Evolutionary conservation across 1,140 invertebrate species (phyloP).

Genomic region (Sarcophaga bullata): DNA sequence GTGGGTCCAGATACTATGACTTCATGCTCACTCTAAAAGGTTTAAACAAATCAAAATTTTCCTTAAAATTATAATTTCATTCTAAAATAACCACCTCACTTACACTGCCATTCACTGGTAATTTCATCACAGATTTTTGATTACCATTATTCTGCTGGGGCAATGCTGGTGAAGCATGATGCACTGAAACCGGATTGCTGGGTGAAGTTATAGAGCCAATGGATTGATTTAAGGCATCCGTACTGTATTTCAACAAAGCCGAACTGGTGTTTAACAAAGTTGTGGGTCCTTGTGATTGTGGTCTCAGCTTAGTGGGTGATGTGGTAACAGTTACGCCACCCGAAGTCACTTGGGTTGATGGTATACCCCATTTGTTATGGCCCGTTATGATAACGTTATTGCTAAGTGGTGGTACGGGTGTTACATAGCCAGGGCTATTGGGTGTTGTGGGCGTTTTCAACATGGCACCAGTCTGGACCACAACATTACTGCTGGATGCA

Average conservation of each 20-base stretch:
- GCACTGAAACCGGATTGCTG: constrained; percentile 61
- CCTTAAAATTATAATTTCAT: not conserved
- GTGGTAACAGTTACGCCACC: constrained; percentile 75
- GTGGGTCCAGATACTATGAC: constrained; percentile 69
- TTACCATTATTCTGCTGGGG: constrained; percentile 60
- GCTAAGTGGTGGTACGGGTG: constrained; percentile 62
- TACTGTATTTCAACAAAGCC: constrained; percentile 63
- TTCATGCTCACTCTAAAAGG: constrained; percentile 51
- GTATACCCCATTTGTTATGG: constrained; percentile 67
- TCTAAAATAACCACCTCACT: constrained; percentile 4
- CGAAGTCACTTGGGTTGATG: constrained; percentile 68
- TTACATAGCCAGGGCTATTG: constrained; percentile 56
- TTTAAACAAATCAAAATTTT: not conserved
- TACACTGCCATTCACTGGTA: constrained; percentile 62
- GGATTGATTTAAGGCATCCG: constrained; percentile 63
- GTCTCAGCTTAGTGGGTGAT: constrained; percentile 68
- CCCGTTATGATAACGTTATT: constrained; percentile 67
- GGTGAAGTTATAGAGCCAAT: constrained; percentile 49
- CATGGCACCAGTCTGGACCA: constrained; percentile 48
- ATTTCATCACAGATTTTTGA: constrained; percentile 64
- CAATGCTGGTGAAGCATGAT: constrained; percentile 63
- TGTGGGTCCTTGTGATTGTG: constrained; percentile 68
- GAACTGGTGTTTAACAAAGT: constrained; percentile 64
- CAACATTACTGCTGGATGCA: constrained; percentile 55
- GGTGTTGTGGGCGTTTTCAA: constrained; percentile 54